phyloP scores from a whole-genome alignment of 2,888 invertebrate species.

The Cephus sareptanus region DNA sequence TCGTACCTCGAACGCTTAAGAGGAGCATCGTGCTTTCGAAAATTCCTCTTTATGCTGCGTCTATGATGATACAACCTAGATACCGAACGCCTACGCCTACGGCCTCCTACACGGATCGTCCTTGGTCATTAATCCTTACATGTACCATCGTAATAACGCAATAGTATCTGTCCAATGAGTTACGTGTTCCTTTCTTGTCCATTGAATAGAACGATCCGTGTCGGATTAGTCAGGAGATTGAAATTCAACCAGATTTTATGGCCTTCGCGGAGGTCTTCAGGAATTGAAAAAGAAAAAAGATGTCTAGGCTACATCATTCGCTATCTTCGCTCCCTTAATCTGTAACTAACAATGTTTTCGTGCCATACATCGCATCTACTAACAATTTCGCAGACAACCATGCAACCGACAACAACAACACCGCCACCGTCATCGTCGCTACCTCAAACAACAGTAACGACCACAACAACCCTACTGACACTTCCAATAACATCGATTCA shows the following conservation, averaged over 20 bases:
- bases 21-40: constrained; percentile 1
- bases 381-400: constrained; percentile 63
- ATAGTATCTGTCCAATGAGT: background rate
- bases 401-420: constrained; percentile 21
- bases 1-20: background rate
- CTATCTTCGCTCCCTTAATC: constrained; percentile 27
- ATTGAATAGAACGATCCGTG: constrained; percentile 7
- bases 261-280: constrained; percentile 31
- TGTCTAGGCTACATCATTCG: background rate
- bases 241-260: constrained; percentile 18
- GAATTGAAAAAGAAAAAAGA: background rate
- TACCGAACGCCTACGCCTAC: background rate
- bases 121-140: background rate
- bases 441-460: constrained; percentile 37
- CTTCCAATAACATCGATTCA: constrained; percentile 6
- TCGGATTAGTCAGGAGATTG: background rate
- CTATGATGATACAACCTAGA: background rate
- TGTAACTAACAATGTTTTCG: constrained; percentile 59
- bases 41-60: background rate
- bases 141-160: background rate
- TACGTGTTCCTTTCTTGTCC: background rate
- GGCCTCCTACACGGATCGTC: background rate
- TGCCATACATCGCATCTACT: constrained; percentile 64
- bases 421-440: constrained; percentile 32
- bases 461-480: constrained; percentile 22